Conservation (phyloP, 2,797 vertebrate species). For the Peromyscus melanophrys region DNA sequence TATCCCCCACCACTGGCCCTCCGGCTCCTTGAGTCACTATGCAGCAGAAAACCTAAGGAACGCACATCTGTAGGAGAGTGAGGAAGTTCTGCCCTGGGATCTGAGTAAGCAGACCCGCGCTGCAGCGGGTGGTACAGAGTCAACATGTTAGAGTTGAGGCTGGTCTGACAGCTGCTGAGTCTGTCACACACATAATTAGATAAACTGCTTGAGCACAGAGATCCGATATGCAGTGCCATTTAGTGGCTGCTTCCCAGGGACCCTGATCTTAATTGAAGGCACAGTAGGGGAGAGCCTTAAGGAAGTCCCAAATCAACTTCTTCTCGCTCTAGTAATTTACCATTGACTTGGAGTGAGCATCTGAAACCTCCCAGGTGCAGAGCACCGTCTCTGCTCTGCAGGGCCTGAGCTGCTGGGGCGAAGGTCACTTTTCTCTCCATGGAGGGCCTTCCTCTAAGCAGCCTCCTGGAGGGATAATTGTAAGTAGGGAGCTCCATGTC, state of each 20-base stretch:
- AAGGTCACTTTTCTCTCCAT: rapidly evolving
- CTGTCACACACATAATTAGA: constrained; percentile 80
- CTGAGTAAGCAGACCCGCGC: background rate
- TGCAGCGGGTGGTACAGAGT: background rate
- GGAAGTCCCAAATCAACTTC: constrained; percentile 76
- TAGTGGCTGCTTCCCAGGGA: background rate
- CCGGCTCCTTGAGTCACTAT: too few species aligned
- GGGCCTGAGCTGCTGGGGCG: background rate
- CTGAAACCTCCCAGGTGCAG: background rate
- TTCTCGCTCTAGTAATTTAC: constrained; percentile 74
- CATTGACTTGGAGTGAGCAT: constrained; percentile 29
- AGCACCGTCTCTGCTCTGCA: background rate
- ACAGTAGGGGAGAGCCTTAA: constrained; percentile 49
- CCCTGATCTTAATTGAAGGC: constrained; percentile 80
- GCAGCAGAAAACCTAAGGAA: background rate
- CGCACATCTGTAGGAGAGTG: rapidly evolving
- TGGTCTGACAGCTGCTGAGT: constrained; percentile 68
- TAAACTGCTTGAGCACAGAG: constrained; percentile 77
- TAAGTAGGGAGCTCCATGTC: background rate
- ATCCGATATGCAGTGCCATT: background rate
- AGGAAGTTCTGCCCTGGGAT: background rate
- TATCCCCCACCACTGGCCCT: too few species aligned
- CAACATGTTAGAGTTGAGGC: constrained; percentile 31
- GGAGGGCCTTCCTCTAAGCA: background rate
- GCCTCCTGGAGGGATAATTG: background rate